Base-by-base conservation (phyloP, 2,113 vertebrate species). In the Meriones unguiculatus region DNA sequence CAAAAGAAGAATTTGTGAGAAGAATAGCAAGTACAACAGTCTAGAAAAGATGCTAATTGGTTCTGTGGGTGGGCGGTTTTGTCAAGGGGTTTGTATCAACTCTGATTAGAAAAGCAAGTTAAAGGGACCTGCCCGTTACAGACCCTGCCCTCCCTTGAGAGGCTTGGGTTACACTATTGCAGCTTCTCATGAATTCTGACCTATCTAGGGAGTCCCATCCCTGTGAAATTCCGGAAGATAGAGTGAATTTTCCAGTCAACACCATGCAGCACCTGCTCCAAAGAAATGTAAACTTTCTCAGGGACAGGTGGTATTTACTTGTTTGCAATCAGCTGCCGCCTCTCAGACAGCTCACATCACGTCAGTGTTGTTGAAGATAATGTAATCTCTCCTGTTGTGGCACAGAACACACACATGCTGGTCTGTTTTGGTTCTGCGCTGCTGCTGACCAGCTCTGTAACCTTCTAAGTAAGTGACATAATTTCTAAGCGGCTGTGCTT, bases 161-260 rank as follows among this genome's bases (percentile, higher is more conserved):
- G 50, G 38, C 15, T 28, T 11, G 2, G 14, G 9, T 18, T 2
- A 1, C 0, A 46, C 38, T 25, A 28, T 14, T 10, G 18, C 35
- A 69, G 67, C 32, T 62, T 8, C 46, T 46, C 20, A 30, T 0
- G 59, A 82, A 46, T n/a, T n/a, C 57, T 24, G 25, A 59, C 35
- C 65, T 54, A 72, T 69, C 67, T 54, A 22, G 50, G 11, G 76
- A 57, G 93, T 82, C 87, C 35, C 54, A 17, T 17, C 3, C 4
- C 0, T 11, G 62, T 50, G n/a, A 93, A 69, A 17, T 35, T 28
- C 17, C 20, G 2, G 17, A 67, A 81, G 94, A 35, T 25, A 6
- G 52, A 69, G 57, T 17, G 65, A 78, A 65, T 69, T 50, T 59
- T 38, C n/a, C 28, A 13, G 15, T 9, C 20, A 12, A 41, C 6